A percentile compares a stretch with the other conserved stretches of the same genome.
Evolutionary conservation across 2,888 invertebrate genomes (phyloP).

Genomic region (Tetrapedia diversipes): DNA sequence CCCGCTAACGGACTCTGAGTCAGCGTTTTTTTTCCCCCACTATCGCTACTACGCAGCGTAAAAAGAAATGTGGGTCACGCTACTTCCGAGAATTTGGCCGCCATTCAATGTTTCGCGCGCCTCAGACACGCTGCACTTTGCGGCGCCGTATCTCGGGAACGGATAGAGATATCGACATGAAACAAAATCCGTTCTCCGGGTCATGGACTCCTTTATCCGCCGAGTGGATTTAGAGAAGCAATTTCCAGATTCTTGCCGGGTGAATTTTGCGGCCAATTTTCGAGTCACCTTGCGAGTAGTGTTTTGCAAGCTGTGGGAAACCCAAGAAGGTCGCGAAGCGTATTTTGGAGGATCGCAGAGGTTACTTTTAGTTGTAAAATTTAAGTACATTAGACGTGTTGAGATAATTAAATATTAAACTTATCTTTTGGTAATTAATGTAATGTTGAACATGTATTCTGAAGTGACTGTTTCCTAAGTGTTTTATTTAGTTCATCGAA

Average conservation of each 20-base stretch:
- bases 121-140: background rate
- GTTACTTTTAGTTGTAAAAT: too few relatives aligned
- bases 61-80: slow-evolving; percentile 6
- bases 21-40: background rate
- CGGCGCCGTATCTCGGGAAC: background rate
- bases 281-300: background rate
- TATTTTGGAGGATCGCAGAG: too few relatives aligned
- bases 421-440: too few relatives aligned
- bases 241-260: background rate
- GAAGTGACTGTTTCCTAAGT: too few relatives aligned
- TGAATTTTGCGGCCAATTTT: background rate
- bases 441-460: too few relatives aligned
- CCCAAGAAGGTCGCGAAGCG: too few relatives aligned
- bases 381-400: too few relatives aligned
- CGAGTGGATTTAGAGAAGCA: too few relatives aligned
- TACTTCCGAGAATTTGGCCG: slow-evolving; percentile 10
- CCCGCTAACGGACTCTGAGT: background rate
- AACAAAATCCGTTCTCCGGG: background rate
- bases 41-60: slow-evolving; percentile 4
- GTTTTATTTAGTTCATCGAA: too few relatives aligned
- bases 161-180: background rate
- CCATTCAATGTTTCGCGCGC: slow-evolving; percentile 19
- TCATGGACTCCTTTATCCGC: background rate
- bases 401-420: too few relatives aligned
- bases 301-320: too few relatives aligned